Base-by-base conservation (phyloP, 2,113 vertebrate genomes). In the Xerus inauris region DNA sequence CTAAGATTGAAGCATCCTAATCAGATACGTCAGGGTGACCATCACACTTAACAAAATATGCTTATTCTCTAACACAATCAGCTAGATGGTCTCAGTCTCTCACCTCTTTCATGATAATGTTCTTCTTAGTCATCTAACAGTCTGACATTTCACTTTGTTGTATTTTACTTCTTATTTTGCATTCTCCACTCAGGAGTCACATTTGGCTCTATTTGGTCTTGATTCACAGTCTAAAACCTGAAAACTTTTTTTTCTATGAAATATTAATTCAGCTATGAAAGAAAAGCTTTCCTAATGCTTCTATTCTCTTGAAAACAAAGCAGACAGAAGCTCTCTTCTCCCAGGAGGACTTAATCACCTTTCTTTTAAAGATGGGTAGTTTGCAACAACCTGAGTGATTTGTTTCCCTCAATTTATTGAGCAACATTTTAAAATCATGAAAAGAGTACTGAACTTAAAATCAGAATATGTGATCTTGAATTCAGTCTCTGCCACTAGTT, bases 241-340 rank as follows among this genome's bases (percentile, higher is more conserved):
- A 77, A 89, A 92, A 67, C 5, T 5, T 45, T 96, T 95, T 94
- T 16, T 93, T 16, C 30, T 59, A 94, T 80, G 79, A 97, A 96
- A 80, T 79, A 95, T 94, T 90, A 28, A 94, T 90, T 80, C 85
- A 42, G 16, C 26, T 90, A 9, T 81, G 12, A 5, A 67, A 92
- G 35, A 90, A 96, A 98, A 85, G 6, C 24, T 71, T 77, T n/a
- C 59, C 10, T 11, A 84, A 62, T 35, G 19, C 20, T 84, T 87
- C 90, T 86, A 72, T 54, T 92, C 54, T 82, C 71, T 84, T 26
- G 84, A 87, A 94, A 89, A 92, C 2, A 88, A 77, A 87, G 57
- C 14, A 90, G 47, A 32, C 65, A 67, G 22, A 76, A 51, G 0
- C 16, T 80, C 0, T 94, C 65, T 82, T 35, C 49, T 65, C 38